phyloP scores from a whole-genome alignment of 2,113 vertebrate species.

The Zosterops pallidus region DNA sequence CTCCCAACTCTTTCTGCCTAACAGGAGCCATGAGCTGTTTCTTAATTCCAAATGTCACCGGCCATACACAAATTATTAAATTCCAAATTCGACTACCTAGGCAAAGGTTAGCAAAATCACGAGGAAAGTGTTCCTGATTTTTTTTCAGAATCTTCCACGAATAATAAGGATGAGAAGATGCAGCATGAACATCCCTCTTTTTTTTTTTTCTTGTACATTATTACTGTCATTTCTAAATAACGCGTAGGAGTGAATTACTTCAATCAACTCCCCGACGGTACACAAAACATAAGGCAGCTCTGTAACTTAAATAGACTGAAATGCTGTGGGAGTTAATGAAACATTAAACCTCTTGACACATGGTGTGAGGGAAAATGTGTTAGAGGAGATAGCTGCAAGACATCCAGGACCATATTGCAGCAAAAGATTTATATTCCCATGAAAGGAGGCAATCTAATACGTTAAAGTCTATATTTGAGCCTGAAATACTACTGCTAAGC shows the following conservation, averaged over 20 bases:
- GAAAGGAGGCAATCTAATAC: constrained; percentile 54
- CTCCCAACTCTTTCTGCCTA: not conserved
- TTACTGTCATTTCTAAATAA: constrained; percentile 53
- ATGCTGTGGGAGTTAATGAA: constrained; percentile 62
- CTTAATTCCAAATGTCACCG: not conserved
- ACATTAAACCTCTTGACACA: constrained; percentile 68
- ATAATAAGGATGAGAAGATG: not conserved
- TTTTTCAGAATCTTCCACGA: not conserved
- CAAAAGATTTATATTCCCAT: constrained; percentile 53
- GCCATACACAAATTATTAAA: not conserved
- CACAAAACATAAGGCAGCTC: constrained; percentile 62
- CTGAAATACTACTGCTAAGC: constrained; percentile 52
- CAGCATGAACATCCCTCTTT: not conserved
- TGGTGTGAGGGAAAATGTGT: constrained; percentile 53
- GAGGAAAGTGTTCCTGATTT: not conserved
- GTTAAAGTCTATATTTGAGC: constrained; percentile 51
- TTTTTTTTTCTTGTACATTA: not conserved
- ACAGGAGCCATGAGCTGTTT: not conserved
- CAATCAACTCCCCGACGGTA: constrained; percentile 27
- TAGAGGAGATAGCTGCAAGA: constrained; percentile 66
- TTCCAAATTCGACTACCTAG: not conserved
- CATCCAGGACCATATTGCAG: constrained; percentile 56
- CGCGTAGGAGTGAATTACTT: constrained; percentile 48
- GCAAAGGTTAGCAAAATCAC: not conserved
- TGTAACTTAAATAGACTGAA: constrained; percentile 55